Percentiles rank a stretch among this genome's conserved stretches.
phyloP scores from a whole-genome alignment of 2,888 invertebrate species.

The Melanargia galathea region DNA sequence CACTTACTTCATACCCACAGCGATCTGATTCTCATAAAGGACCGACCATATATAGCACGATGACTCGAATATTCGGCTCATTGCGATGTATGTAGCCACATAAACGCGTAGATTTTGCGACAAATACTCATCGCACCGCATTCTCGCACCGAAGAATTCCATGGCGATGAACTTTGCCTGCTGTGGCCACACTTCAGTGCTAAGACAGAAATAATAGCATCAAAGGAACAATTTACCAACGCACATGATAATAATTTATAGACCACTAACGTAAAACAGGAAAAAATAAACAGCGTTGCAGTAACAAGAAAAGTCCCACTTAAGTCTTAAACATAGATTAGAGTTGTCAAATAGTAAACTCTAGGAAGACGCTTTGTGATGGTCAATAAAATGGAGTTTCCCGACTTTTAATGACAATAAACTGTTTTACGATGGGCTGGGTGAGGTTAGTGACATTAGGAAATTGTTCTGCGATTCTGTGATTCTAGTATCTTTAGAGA shows the following conservation, averaged over 20 bases:
- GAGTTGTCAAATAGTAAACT: conserved; percentile 41
- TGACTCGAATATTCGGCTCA: too few relatives aligned
- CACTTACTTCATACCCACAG: too few relatives aligned
- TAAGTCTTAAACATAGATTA: background rate
- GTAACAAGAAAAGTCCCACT: background rate
- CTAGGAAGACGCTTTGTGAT: conserved; percentile 53
- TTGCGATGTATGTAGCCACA: too few relatives aligned
- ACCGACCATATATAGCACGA: too few relatives aligned
- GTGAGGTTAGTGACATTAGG: conserved; percentile 50
- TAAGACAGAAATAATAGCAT: background rate
- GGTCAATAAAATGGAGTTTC: conserved; percentile 61
- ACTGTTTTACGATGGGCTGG: conserved; percentile 59
- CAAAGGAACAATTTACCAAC: background rate
- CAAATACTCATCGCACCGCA: too few relatives aligned
- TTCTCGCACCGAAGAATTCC: too few relatives aligned
- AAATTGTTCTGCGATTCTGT: conserved; percentile 17
- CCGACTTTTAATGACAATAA: conserved; percentile 61
- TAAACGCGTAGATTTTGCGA: too few relatives aligned
- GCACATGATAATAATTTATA: conserved; percentile 1
- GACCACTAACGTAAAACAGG: background rate
- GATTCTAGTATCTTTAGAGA: background rate
- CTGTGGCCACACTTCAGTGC: too few relatives aligned
- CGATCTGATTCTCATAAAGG: too few relatives aligned
- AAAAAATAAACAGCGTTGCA: conserved; percentile 28
- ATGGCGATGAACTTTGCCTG: too few relatives aligned